Evolutionary conservation across 2,888 invertebrate species (phyloP), one percentile per base, ranked within the genome.

Genomic region (Drosophila buzzatii): DNA sequence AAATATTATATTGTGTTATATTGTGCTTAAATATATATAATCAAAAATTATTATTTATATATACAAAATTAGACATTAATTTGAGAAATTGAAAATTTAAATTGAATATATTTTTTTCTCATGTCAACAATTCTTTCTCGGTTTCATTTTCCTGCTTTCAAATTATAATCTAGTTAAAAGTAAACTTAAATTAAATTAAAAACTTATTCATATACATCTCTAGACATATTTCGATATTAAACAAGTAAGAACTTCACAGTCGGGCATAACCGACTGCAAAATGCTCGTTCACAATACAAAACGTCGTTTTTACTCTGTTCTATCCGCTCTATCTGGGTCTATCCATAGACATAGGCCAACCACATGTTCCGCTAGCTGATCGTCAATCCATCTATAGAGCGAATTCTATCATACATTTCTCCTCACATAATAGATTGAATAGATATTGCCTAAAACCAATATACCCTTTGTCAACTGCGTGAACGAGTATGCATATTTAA

Each of bases 401-500:
- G 8, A 27, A 9, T 27, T 16, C 45, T 37, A 23, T 23, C 23
- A 23, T 23, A 23, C 3, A 23, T 23, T 23, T 23, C 3, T 23
- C 23, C 23, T 42, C 42, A 2, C 9, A 3, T 10, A 20, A 10
- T 27, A 27, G 3, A 27, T 27, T 27, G 3, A 16, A 37, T 7
- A 39, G 39, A 41, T 2, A n/a, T 41, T 42, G 8, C 12, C 42
- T 5, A 2, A 1, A 16, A 9, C 47, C n/a, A 9, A 27, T 18
- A 44, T 23, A 35, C 63, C 18, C 51, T 68, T 4, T 27, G 16
- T 7, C 6, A 49, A 6, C 49, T 6, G 5, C 18, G 49, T 51
- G 49, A 51, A 18, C 49, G 31, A 51, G 31, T n/a, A 68, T 42
- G 8, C n/a, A 20, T 76, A 70, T 76, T 73, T 66, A 63, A 49